Percentiles rank a stretch among this genome's conserved stretches.
These are phyloP conservation scores for Branchellion lobata DNA, from an alignment of 2,888 invertebrate species.

Conservation along the genomic window DNA sequence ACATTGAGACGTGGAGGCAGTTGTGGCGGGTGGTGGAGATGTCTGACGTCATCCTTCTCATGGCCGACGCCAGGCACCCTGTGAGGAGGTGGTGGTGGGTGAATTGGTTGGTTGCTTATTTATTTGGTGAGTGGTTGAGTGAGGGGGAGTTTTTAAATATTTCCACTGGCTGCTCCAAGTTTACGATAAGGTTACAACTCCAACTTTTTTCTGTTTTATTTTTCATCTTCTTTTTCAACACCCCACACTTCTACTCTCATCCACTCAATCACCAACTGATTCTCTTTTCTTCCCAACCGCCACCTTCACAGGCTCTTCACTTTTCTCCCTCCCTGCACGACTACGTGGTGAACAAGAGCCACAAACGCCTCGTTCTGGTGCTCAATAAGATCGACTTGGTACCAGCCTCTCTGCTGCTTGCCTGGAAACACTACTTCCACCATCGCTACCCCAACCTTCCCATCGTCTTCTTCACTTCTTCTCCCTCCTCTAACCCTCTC, in stretches of 20 bases:
- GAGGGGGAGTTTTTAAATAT: no score
- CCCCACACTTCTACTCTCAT: no score
- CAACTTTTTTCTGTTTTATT: no score
- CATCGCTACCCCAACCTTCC: conserved; percentile 72
- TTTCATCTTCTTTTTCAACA: no score
- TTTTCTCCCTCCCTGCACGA: conserved; percentile 86
- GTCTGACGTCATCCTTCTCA: conserved; percentile 82
- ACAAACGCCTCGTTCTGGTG: conserved; percentile 82
- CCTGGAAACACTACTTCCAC: conserved; percentile 81
- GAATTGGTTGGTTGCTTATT: no score
- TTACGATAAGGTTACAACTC: background rate
- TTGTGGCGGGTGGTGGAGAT: conserved; percentile 92
- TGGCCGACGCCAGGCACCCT: conserved; percentile 74
- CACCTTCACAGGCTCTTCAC: conserved; percentile 65
- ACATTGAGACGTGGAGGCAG: conserved; percentile 93
- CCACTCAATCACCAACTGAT: no score
- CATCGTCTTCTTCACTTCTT: conserved; percentile 81
- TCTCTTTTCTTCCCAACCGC: background rate
- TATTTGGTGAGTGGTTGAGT: no score
- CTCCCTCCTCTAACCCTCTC: conserved; percentile 64
- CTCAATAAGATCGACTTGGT: conserved; percentile 90
- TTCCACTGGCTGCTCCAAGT: no score
- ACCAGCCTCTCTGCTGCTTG: conserved; percentile 76
- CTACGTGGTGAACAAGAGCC: conserved; percentile 73
- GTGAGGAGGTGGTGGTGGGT: conserved; percentile 53